Percentiles rank a stretch among this genome's conserved stretches.
Evolutionary conservation across 2,113 vertebrate species (phyloP).

Genomic region (Hucho hucho): DNA sequence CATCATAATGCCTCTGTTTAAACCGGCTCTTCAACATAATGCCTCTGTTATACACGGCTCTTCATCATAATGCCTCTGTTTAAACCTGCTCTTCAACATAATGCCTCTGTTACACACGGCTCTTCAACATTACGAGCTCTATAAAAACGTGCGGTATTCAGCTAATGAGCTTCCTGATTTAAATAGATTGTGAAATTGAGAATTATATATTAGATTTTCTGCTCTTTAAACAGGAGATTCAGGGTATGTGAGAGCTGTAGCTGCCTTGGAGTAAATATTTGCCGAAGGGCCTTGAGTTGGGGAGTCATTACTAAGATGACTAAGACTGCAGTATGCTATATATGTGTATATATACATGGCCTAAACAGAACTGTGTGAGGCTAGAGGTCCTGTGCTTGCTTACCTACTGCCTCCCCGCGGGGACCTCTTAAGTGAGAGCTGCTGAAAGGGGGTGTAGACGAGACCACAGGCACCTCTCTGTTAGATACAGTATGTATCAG

Average conservation of each 20-base stretch:
- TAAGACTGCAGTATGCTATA: constrained; percentile 9
- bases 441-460: constrained; percentile 31
- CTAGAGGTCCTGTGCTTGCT: background rate
- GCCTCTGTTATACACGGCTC: too few relatives aligned
- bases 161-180: constrained; percentile 54
- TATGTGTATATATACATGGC: constrained; percentile 22
- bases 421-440: constrained; percentile 35
- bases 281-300: constrained; percentile 35
- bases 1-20: too few relatives aligned
- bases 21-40: too few relatives aligned
- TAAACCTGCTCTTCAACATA: constrained; percentile 46
- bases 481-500: constrained; percentile 45
- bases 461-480: constrained; percentile 44
- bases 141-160: constrained; percentile 57
- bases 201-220: constrained; percentile 49
- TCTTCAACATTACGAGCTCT: constrained; percentile 54
- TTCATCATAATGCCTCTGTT: background rate
- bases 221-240: constrained; percentile 33
- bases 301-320: constrained; percentile 42
- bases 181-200: constrained; percentile 57
- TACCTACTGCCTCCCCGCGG: constrained; percentile 9
- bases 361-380: background rate
- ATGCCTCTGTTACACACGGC: constrained; percentile 24
- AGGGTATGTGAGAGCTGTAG: constrained; percentile 20
- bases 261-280: constrained; percentile 54